A percentile compares a stretch with the other conserved stretches of the same genome.
These are phyloP conservation scores for Antechinus flavipes DNA, from an alignment of 2,113 vertebrate genomes.

Conservation along the genomic window DNA sequence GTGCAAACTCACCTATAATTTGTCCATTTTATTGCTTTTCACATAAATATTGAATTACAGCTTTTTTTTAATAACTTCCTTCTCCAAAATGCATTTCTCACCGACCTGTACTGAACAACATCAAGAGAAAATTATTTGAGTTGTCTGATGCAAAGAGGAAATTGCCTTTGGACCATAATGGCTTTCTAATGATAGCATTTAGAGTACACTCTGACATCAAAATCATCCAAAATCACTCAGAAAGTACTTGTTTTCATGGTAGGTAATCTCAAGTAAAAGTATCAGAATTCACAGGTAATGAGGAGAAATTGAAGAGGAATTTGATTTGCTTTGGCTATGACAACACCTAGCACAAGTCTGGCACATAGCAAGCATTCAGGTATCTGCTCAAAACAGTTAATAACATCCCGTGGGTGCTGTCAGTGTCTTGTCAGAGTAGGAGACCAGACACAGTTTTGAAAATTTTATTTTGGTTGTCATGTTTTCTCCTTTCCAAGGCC, in stretches of 20 bases:
- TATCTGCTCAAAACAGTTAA: neutral
- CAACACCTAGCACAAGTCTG: neutral
- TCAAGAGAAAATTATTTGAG: conserved; percentile 56
- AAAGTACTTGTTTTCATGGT: conserved; percentile 64
- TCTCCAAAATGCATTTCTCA: conserved; percentile 67
- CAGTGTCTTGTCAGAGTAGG: too few relatives aligned
- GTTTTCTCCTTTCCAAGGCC: neutral
- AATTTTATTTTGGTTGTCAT: conserved; percentile 18
- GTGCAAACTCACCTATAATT: conserved; percentile 63
- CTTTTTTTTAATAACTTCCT: conserved; percentile 72
- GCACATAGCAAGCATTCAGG: neutral
- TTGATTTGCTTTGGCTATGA: neutral
- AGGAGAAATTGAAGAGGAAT: neutral
- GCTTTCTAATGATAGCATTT: conserved; percentile 65
- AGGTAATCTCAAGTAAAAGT: conserved; percentile 33
- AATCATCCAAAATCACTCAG: conserved; percentile 46
- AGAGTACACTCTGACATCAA: conserved; percentile 48
- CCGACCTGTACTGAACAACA: conserved; percentile 58
- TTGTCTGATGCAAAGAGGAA: conserved; percentile 64
- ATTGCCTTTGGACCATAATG: conserved; percentile 69
- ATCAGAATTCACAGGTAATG: conserved; percentile 13
- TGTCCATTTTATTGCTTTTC: conserved; percentile 74
- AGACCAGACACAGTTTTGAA: neutral
- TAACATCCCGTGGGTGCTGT: conserved; percentile 30
- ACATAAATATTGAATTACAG: conserved; percentile 70